phyloP scores from a whole-genome alignment of 2,113 vertebrate species.

The Silurus asotus region DNA sequence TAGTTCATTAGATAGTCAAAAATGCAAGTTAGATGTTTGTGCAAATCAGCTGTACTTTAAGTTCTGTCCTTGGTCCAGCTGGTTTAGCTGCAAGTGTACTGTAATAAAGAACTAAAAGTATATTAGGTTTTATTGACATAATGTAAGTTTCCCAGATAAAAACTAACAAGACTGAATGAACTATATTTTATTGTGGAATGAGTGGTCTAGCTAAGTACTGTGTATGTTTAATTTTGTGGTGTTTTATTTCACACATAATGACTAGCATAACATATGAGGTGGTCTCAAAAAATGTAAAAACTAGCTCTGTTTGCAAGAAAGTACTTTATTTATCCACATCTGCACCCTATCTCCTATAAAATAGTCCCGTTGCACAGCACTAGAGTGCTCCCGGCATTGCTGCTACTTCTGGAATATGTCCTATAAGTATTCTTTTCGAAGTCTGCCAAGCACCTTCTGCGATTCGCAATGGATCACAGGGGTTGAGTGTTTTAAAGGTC shows the following conservation, averaged over 20 bases:
- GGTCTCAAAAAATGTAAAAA: no score
- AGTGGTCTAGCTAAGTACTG: not conserved
- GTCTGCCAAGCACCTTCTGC: no score
- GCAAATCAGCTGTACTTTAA: not conserved
- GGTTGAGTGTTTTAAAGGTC: no score
- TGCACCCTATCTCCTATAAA: no score
- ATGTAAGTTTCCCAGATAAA: not conserved
- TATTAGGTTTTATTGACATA: no score
- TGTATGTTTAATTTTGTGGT: not conserved
- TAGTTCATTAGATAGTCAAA: not conserved
- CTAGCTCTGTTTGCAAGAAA: no score
- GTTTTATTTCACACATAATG: not conserved
- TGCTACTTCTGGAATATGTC: no score
- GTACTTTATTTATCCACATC: no score
- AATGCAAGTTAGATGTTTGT: not conserved
- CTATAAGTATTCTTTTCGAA: no score
- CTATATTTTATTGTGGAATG: not conserved
- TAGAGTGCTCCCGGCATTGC: no score
- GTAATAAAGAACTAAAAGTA: not conserved
- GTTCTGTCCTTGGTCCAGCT: not conserved
- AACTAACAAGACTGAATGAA: not conserved
- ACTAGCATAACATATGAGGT: not conserved
- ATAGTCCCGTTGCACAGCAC: no score
- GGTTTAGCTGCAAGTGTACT: not conserved
- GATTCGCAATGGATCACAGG: no score